These are phyloP conservation scores for Manis javanica DNA, from an alignment of 2,797 vertebrate genomes.

Conservation along the genomic window DNA sequence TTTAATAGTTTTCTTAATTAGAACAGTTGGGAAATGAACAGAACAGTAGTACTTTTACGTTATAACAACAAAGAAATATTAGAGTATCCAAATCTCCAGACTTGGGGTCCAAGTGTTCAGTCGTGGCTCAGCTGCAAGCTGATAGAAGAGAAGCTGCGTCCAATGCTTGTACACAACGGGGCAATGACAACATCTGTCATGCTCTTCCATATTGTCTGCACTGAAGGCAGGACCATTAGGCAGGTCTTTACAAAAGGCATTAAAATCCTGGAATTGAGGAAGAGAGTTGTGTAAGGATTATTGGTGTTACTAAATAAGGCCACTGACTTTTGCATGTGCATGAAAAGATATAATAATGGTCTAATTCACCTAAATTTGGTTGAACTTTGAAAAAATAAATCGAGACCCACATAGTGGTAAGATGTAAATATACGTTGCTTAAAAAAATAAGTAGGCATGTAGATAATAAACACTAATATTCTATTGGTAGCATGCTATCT, in stretches of 20 bases:
- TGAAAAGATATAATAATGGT: neutral
- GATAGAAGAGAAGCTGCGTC: conserved; percentile 89
- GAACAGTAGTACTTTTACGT: conserved; percentile 78
- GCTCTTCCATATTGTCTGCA: conserved; percentile 92
- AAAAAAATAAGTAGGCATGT: neutral
- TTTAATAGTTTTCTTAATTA: conserved; percentile 76
- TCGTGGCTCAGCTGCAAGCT: conserved; percentile 87
- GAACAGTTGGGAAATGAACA: conserved; percentile 77
- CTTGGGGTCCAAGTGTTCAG: conserved; percentile 79
- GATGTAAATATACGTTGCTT: neutral
- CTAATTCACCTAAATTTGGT: neutral
- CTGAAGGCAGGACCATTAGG: conserved; percentile 91
- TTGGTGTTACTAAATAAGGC: neutral
- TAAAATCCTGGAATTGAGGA: conserved; percentile 90
- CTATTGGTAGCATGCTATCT: neutral
- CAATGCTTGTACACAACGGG: conserved; percentile 90
- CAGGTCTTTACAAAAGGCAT: conserved; percentile 92
- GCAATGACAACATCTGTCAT: conserved; percentile 89
- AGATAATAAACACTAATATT: neutral
- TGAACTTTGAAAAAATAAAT: conserved; percentile 8
- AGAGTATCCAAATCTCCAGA: conserved; percentile 73
- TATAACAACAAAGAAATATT: conserved; percentile 75
- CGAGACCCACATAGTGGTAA: neutral
- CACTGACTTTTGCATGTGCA: neutral
- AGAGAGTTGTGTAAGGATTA: conserved; percentile 10